Percentiles rank a stretch among this genome's conserved stretches.
Evolutionary conservation across 2,113 vertebrate genomes (phyloP).

Genomic region (Bolborhynchus lineola): DNA sequence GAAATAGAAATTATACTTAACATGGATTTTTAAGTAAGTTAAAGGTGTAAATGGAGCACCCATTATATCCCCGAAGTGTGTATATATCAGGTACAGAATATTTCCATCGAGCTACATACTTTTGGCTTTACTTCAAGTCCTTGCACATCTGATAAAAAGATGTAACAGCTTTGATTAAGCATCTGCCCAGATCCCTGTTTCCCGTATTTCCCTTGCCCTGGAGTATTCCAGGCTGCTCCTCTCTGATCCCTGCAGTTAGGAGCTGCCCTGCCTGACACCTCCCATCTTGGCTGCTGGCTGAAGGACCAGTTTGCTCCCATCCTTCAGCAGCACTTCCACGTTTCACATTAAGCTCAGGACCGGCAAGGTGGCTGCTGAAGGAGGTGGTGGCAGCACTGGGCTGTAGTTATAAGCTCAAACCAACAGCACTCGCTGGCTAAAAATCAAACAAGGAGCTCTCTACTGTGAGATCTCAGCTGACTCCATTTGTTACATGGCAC

Average conservation of each 20-base stretch:
- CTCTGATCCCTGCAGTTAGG: neutral
- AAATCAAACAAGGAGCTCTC: constrained; percentile 7
- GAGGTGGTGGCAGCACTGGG: neutral
- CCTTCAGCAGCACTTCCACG: neutral
- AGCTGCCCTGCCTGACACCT: neutral
- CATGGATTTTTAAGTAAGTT: constrained; percentile 12
- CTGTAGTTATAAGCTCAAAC: neutral
- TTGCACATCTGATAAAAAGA: neutral
- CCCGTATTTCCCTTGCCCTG: neutral
- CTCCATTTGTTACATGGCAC: constrained; percentile 26
- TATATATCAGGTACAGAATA: neutral
- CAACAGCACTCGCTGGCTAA: neutral
- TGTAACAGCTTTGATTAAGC: neutral
- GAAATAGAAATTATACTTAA: constrained; percentile 51
- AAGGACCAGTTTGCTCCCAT: neutral
- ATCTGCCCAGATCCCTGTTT: neutral
- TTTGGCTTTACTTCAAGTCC: neutral
- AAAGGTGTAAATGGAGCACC: neutral
- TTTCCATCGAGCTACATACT: neutral
- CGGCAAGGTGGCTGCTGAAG: neutral
- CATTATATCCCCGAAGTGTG: neutral
- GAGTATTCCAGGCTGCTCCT: neutral
- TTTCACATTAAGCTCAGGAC: neutral
- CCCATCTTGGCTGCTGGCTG: neutral
- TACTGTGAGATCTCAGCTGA: neutral